Conservation (phyloP, 2,888 invertebrate genomes). For the Lithosia quadra region DNA sequence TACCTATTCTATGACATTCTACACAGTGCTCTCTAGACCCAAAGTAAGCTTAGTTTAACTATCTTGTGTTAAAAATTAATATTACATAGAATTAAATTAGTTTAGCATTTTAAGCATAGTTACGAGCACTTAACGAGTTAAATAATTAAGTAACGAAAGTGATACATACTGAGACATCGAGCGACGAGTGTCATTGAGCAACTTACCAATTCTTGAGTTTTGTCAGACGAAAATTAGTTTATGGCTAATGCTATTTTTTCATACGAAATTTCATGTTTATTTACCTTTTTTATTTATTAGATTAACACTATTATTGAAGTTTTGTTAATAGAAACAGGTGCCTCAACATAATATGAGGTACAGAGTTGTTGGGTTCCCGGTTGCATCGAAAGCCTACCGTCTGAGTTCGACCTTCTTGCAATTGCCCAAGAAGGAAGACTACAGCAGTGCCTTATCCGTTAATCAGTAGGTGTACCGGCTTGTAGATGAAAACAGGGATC, state of each 20-base stretch:
- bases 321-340: too few relatives aligned
- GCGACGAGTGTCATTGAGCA: background rate
- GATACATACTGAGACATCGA: background rate
- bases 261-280: too few relatives aligned
- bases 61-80: too few relatives aligned
- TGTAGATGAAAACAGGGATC: too few relatives aligned
- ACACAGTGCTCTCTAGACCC: too few relatives aligned
- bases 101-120: background rate
- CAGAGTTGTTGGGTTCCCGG: too few relatives aligned
- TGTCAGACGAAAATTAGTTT: background rate
- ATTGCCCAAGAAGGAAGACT: background rate
- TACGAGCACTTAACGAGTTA: background rate
- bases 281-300: too few relatives aligned
- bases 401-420: background rate
- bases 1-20: too few relatives aligned
- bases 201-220: background rate
- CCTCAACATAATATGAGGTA: too few relatives aligned
- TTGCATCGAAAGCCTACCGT: background rate
- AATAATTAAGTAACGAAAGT: slow-evolving; percentile 1
- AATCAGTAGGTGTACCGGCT: background rate
- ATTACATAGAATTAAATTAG: too few relatives aligned
- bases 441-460: background rate
- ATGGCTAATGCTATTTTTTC: background rate
- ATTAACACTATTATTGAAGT: too few relatives aligned
- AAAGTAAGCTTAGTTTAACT: too few relatives aligned